Base-by-base conservation (phyloP, 2,113 vertebrate genomes). In the Eclectus roratus region DNA sequence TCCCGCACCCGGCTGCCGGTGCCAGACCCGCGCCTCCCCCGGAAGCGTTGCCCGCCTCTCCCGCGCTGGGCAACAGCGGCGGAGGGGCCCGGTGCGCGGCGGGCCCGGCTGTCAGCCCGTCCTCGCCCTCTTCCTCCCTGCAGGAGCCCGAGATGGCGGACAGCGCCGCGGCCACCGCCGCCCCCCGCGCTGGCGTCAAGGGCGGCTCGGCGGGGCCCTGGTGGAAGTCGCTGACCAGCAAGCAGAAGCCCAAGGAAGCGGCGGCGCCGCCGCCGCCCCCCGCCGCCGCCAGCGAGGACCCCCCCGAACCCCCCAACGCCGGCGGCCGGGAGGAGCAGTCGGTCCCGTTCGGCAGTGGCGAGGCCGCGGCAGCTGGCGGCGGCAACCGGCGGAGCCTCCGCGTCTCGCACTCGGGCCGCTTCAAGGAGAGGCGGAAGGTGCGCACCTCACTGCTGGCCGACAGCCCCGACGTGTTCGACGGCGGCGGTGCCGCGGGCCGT, bases 361-460 rank as follows among this genome's bases (percentile, higher is more conserved):
- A 99, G 60, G 92, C 97, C 17, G 85, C n/a, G 24, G 85, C 97
- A 25, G 71, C 61, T 13, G 96, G 97, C 1, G 95, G 96, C 14
- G 82, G 98, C 21, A 99, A 95, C 93, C 98, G 99, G 37, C 98
- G 99, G 85, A 99, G 98, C 87, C 97, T 99, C 89, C 99, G 98
- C 14, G 98, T 99, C 65, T 99, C 99, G 0, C 99, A 99, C 69
- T 99, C 99, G 0, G 99, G 99, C 10, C 98, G 99, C 66, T 99
- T 99, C 96, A 99, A 99, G 85, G 99, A 99, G 96, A 98, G 98
- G 97, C 95, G 98, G 87, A 98, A 96, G 96, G 94, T 96, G 23
- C 99, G 99, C 13, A 97, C 98, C 19, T 98, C 97, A 10, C 92
- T 98, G 69, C 98, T 99, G 24, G 98, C 98, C 0, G 97, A 98